Evolutionary conservation across 2,888 invertebrate genomes (phyloP), one percentile per base, ranked within the genome.

Genomic region (Erebia ligea): DNA sequence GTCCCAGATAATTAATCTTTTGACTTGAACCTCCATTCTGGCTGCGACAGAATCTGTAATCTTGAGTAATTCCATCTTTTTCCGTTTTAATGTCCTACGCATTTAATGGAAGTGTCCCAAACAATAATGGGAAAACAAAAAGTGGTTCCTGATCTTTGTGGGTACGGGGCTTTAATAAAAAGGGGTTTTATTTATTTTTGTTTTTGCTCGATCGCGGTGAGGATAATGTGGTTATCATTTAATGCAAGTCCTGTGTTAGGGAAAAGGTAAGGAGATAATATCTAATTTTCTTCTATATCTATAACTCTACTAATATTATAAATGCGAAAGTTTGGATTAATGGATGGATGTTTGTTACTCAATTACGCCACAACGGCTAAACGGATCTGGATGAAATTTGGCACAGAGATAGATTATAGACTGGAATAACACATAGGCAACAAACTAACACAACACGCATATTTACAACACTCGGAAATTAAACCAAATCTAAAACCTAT

Each of bases 41-140:
- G 71, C 70, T 71, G 68, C 72, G 78, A 78, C 79, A 75, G 78
- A 78, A 82, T 82, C 82, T 77, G 63, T 67, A 72, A 80, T 81
- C 80, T 80, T 80, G 81, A 79, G 77, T 77, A 75, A 78, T 78
- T 77, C 73, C 57, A 66, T 66, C 57, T 48, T 58, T 76, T 73
- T 72, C 62, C 71, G 65, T 76, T 76, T 72, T 75, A 76, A 76
- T 76, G 66, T 75, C 34, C 34, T 34, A 71, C 75, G 73, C 68
- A 72, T 78, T 76, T 73, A 75, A 76, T 70, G 73, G 72, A 75
- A 76, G 67, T 67, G 69, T 71, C 73, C 67, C 67, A 69, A 65
- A 71, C 72, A 71, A 73, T 64, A 72, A 67, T 75, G 64, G 67
- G 63, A 66, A 72, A 75, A 75, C 78, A 77, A 77, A 69, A 67